Evolutionary conservation across 2,113 vertebrate species (phyloP).

Genomic region (Clarias gariepinus): DNA sequence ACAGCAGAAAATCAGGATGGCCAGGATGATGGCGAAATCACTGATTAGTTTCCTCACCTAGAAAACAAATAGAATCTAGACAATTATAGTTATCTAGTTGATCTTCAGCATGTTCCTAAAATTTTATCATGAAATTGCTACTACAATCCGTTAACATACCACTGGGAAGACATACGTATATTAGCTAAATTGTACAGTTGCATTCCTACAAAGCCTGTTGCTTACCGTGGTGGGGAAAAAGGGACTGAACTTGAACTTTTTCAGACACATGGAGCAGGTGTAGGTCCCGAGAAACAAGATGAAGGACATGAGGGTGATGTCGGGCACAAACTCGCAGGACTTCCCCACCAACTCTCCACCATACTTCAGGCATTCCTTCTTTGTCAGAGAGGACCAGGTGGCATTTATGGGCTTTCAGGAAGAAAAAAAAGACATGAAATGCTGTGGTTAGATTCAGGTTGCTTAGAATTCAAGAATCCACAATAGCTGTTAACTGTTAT

Average conservation of each 20-base stretch:
- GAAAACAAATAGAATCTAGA: conserved; percentile 18
- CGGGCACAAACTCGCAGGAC: conserved; percentile 85
- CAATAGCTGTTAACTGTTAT: neutral
- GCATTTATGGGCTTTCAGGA: conserved; percentile 69
- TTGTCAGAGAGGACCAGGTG: conserved; percentile 83
- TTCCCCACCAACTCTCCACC: conserved; percentile 84
- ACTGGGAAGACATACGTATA: neutral
- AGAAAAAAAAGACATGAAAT: neutral
- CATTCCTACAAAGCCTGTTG: conserved; percentile 34
- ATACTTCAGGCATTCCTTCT: conserved; percentile 82
- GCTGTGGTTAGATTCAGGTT: neutral
- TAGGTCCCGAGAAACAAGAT: conserved; percentile 99
- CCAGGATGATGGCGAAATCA: conserved; percentile 96
- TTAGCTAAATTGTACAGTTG: neutral
- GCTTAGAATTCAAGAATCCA: neutral
- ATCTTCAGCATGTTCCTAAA: neutral
- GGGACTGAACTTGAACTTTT: conserved; percentile 95
- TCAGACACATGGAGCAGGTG: conserved; percentile 93
- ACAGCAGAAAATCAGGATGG: conserved; percentile 93
- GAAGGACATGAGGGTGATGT: conserved; percentile 95
- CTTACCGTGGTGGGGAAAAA: conserved; percentile 97
- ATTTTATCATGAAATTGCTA: neutral
- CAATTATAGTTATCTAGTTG: neutral
- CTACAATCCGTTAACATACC: neutral
- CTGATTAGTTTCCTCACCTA: conserved; percentile 97